A percentile compares a stretch with the other conserved stretches of the same genome.
Conservation (phyloP, 2,113 vertebrate species). For the Sminthopsis crassicaudata region DNA sequence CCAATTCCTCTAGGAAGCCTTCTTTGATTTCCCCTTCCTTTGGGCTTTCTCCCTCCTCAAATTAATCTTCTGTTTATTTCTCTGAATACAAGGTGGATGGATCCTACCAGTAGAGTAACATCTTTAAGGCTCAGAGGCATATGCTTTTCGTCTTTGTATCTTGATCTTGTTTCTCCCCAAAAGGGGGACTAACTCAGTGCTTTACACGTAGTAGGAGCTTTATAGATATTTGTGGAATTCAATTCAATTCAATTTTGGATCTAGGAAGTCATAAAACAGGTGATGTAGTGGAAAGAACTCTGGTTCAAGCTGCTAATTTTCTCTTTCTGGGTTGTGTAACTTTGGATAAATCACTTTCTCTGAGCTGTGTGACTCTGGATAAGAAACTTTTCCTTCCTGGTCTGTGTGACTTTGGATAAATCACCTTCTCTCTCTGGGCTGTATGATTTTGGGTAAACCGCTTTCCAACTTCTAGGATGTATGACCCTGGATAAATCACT, state of each 20-base stretch:
- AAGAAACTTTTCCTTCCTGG: too few relatives aligned
- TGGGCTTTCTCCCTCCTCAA: background rate
- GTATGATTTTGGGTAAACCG: too few relatives aligned
- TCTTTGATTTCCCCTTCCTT: background rate
- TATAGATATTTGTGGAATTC: background rate
- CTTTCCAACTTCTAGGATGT: too few relatives aligned
- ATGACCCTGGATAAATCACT: too few relatives aligned
- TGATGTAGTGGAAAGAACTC: background rate
- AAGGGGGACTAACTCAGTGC: background rate
- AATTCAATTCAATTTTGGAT: background rate
- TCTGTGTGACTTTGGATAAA: too few relatives aligned
- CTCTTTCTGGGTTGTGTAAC: background rate
- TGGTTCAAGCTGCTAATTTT: background rate
- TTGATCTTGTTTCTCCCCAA: background rate
- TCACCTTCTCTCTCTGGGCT: too few relatives aligned
- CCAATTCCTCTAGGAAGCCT: background rate
- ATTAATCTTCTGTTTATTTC: background rate
- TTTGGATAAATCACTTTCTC: too few relatives aligned
- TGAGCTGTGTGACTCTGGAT: too few relatives aligned
- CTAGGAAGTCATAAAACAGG: background rate
- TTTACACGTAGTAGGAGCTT: background rate
- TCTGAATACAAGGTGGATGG: background rate
- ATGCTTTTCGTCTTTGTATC: background rate
- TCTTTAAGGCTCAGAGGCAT: background rate
- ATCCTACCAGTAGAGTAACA: background rate